Percentiles rank a stretch among this genome's conserved stretches.
Conservation (phyloP, 2,888 invertebrate genomes). For the Amitus sp. region DNA sequence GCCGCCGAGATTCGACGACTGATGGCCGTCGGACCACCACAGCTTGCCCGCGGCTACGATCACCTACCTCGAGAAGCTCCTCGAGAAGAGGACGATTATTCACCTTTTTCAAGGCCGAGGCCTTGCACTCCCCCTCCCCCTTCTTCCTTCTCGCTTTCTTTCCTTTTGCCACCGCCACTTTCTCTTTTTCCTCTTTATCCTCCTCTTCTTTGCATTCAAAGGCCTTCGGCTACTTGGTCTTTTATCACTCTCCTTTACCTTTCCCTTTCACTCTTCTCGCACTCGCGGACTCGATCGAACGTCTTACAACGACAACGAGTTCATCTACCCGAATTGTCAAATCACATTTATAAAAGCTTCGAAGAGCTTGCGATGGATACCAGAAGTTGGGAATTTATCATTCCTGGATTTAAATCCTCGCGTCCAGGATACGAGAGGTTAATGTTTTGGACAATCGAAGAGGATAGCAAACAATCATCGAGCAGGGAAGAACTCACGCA, state of each 20-base stretch:
- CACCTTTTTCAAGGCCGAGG: not conserved
- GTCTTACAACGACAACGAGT: constrained; percentile 20
- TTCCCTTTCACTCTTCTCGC: constrained; percentile 10
- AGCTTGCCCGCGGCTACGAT: constrained; percentile 51
- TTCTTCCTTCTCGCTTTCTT: constrained; percentile 21
- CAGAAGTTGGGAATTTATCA: too few relatives aligned
- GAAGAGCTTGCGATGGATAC: too few relatives aligned
- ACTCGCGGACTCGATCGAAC: constrained; percentile 4
- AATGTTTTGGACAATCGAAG: too few relatives aligned
- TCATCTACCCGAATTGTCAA: constrained; percentile 11
- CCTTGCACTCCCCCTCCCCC: constrained; percentile 11
- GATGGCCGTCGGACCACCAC: constrained; percentile 58
- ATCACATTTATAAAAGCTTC: too few relatives aligned
- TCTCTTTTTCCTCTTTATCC: not conserved
- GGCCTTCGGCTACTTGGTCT: constrained; percentile 2
- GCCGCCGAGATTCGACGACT: constrained; percentile 41
- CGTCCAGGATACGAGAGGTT: too few relatives aligned
- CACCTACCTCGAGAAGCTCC: constrained; percentile 27
- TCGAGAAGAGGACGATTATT: constrained; percentile 16
- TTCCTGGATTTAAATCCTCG: too few relatives aligned
- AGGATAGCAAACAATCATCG: too few relatives aligned
- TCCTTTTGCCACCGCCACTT: constrained; percentile 11
- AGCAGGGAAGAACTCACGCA: too few relatives aligned
- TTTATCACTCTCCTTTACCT: constrained; percentile 23
- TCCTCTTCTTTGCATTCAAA: constrained; percentile 5